Evolutionary conservation across 2,888 invertebrate species (phyloP).

Genomic region (Pseudoips prasinana): DNA sequence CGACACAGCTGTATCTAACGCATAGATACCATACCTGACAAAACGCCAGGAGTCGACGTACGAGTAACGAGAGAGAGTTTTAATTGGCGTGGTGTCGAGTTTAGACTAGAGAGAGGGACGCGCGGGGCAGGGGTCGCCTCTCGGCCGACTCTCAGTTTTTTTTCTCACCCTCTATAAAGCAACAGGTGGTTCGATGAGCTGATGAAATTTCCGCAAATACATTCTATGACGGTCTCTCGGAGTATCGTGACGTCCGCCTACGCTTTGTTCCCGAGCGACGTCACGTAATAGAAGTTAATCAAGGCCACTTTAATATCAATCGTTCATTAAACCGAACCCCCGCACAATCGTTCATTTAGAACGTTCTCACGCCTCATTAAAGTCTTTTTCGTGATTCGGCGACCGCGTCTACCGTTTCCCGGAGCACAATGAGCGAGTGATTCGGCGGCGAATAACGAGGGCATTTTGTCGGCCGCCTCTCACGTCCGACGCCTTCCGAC

Average conservation of each 20-base stretch:
- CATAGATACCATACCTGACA: conserved; percentile 44
- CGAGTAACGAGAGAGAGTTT: too few species aligned
- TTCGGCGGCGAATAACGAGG: conserved; percentile 83
- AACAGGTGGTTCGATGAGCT: conserved; percentile 66
- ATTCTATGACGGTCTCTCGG: conserved; percentile 28
- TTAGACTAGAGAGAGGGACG: conserved; percentile 30
- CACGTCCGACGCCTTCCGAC: conserved; percentile 82
- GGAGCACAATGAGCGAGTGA: conserved; percentile 80
- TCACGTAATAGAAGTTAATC: conserved; percentile 54
- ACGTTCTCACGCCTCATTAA: conserved; percentile 81
- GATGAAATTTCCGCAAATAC: conserved; percentile 44
- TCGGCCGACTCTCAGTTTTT: conserved; percentile 58
- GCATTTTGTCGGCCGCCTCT: conserved; percentile 81
- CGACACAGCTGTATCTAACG: conserved; percentile 45
- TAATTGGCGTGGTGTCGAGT: conserved; percentile 67
- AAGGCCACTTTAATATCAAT: conserved; percentile 68
- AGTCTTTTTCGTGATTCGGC: conserved; percentile 79
- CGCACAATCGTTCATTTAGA: conserved; percentile 78
- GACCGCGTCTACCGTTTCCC: conserved; percentile 81
- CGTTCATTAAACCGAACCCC: conserved; percentile 71
- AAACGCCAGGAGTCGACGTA: conserved; percentile 61
- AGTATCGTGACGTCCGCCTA: conserved; percentile 29
- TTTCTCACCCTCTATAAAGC: conserved; percentile 58
- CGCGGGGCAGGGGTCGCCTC: conserved; percentile 30
- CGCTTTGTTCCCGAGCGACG: conserved; percentile 34